Base-by-base conservation (phyloP, 2,113 vertebrate species). In the Pseudorasbora parva region DNA sequence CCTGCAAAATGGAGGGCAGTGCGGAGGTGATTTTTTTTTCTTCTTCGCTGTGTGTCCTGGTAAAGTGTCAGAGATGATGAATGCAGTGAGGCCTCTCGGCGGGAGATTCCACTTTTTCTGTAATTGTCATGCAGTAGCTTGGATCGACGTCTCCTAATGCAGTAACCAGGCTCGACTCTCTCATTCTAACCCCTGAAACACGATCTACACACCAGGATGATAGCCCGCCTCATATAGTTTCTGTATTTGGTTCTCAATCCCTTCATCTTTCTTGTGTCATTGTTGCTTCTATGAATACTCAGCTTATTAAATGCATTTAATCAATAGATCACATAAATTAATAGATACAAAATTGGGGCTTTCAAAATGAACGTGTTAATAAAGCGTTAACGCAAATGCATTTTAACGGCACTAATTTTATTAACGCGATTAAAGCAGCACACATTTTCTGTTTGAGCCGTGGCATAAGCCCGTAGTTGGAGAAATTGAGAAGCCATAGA, bases 1-100 rank as follows among this genome's bases (percentile, higher is more conserved):
- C 85, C 87, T 81, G 81, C 45, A 80, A 81, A 88, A 88, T 85
- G 80, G 87, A 88, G 85, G 85, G 76, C 83, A 86, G 74, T 62
- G 75, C 33, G 45, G 43, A 41, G n/a, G 72, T 83, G 81, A 83
- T 76, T 62, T 76, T 43, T 54, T 54, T 45, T 37, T 68, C 27
- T 68, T 81, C 64, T 59, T 15, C 25, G 27, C 27, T 51, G 54
- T 37, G 37, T 83, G 80, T 82, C 56, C 33, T 77, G 80, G n/a
- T 57, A 74, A 56, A 43, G 43, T 74, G 81, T 37, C 17, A 37
- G 59, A 17, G 77, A 80, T 85, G 80, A 85, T 81, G 57, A 82
- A 88, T 86, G 82, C 60, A 77, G 19, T 41, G 74, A 66, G 37
- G 60, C 73, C 54, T 45, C 47, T 78, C 69, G 49, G 14, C 21